These are phyloP conservation scores for Eidolon helvum DNA, from an alignment of 2,113 vertebrate species.

Conservation along the genomic window DNA sequence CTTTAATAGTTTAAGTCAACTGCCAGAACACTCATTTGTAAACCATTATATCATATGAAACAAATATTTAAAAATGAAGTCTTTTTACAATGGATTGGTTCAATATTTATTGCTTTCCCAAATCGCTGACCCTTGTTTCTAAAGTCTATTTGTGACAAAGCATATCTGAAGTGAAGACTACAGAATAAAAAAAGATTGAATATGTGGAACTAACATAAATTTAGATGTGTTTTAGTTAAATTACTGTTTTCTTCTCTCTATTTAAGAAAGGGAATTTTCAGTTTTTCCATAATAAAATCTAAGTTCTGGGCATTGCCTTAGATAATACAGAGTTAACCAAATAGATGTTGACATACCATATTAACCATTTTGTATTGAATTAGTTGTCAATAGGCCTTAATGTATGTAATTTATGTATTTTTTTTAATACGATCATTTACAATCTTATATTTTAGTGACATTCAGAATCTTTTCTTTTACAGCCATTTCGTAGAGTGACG, in stretches of 20 bases:
- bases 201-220: neutral
- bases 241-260: neutral
- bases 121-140: conserved; percentile 55
- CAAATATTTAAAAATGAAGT: conserved; percentile 44
- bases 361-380: conserved; percentile 46
- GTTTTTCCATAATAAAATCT: neutral
- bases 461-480: conserved; percentile 98
- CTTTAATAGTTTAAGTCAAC: conserved; percentile 67
- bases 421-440: conserved; percentile 83
- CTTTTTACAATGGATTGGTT: neutral
- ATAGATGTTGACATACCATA: conserved; percentile 4
- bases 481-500: conserved; percentile 99
- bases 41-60: conserved; percentile 56
- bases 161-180: neutral
- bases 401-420: conserved; percentile 78
- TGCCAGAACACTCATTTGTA: conserved; percentile 64
- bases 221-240: conserved; percentile 55
- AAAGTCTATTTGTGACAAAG: conserved; percentile 39
- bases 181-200: neutral
- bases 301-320: neutral
- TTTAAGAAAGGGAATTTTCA: conserved; percentile 35
- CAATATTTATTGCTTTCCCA: conserved; percentile 40
- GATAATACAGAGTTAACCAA: neutral
- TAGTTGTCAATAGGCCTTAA: conserved; percentile 65
- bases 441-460: conserved; percentile 89